phyloP scores from a whole-genome alignment of 2,888 invertebrate species.

The Rapana venosa region DNA sequence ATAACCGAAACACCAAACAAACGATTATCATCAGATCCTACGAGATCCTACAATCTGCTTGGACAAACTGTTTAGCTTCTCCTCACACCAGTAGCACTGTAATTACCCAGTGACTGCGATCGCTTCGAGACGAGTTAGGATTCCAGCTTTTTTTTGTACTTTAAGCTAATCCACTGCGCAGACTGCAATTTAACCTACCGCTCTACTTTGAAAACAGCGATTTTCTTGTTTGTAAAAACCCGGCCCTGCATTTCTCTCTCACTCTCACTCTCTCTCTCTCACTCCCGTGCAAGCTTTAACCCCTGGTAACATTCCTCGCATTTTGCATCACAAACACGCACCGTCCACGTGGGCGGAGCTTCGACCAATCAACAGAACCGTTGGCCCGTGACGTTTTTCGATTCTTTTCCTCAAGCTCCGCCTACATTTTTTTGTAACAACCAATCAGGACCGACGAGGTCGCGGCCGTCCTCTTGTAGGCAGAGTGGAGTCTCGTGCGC shows the following conservation, averaged over 20 bases:
- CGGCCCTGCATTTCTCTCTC: not conserved
- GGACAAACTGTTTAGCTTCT: too few species aligned
- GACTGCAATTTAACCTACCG: too few species aligned
- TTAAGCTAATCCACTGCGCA: too few species aligned
- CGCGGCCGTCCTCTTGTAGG: not conserved
- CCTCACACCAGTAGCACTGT: too few species aligned
- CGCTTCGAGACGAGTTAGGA: too few species aligned
- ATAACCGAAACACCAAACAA: too few species aligned
- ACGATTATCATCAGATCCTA: too few species aligned
- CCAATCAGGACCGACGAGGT: constrained; percentile 12
- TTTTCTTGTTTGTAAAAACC: not conserved
- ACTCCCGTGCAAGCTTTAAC: not conserved
- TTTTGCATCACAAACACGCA: not conserved
- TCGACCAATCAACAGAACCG: constrained; percentile 16
- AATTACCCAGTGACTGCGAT: too few species aligned
- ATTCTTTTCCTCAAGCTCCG: not conserved
- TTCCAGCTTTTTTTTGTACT: too few species aligned
- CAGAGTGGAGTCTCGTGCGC: constrained; percentile 14
- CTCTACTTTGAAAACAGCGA: too few species aligned
- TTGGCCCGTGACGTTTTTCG: constrained; percentile 29
- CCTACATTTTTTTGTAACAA: not conserved
- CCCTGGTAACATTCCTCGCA: not conserved
- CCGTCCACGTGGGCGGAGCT: constrained; percentile 26
- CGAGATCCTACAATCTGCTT: too few species aligned
- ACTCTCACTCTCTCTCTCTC: constrained; percentile 22